Percentiles rank a stretch among this genome's conserved stretches.
These are phyloP conservation scores for Oedothorax gibbosus DNA, from an alignment of 1,140 invertebrate genomes.

Conservation along the genomic window DNA sequence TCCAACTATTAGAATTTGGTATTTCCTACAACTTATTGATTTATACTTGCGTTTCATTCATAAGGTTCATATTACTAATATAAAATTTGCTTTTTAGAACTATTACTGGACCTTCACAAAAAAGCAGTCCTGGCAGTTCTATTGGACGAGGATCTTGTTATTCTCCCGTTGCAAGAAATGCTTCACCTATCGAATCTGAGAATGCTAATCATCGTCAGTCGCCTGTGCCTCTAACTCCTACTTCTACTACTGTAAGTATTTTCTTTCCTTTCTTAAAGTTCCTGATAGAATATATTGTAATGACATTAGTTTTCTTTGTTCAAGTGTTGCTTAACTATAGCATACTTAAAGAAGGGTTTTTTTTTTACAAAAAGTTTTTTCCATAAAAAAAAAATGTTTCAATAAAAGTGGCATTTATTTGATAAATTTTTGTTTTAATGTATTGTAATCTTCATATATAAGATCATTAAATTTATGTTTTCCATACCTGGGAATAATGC, in stretches of 20 bases:
- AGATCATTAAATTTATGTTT: too few species aligned
- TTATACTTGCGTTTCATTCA: too few species aligned
- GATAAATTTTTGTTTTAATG: too few species aligned
- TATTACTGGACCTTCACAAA: slow-evolving; percentile 32
- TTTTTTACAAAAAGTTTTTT: too few species aligned
- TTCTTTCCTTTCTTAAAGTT: background rate
- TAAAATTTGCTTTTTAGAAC: slow-evolving; percentile 24
- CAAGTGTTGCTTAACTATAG: background rate
- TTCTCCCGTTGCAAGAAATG: slow-evolving; percentile 33
- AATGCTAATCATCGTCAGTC: slow-evolving; percentile 31
- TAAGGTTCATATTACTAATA: background rate
- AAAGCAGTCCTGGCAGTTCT: slow-evolving; percentile 48
- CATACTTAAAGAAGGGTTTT: background rate
- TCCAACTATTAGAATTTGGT: too few species aligned
- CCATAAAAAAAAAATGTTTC: too few species aligned
- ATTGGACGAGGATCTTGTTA: slow-evolving; percentile 50
- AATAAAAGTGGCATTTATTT: too few species aligned
- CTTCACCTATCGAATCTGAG: slow-evolving; percentile 40
- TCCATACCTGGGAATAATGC: too few species aligned
- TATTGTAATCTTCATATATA: too few species aligned
- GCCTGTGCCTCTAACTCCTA: slow-evolving; percentile 18
- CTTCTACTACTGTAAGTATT: slow-evolving; percentile 1
- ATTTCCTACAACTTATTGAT: too few species aligned
- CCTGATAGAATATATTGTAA: background rate
- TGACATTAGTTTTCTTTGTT: background rate